These are phyloP conservation scores for Cladopsammia gracilis DNA, from an alignment of 64 coral and sea anemone species.

Conservation along the genomic window DNA sequence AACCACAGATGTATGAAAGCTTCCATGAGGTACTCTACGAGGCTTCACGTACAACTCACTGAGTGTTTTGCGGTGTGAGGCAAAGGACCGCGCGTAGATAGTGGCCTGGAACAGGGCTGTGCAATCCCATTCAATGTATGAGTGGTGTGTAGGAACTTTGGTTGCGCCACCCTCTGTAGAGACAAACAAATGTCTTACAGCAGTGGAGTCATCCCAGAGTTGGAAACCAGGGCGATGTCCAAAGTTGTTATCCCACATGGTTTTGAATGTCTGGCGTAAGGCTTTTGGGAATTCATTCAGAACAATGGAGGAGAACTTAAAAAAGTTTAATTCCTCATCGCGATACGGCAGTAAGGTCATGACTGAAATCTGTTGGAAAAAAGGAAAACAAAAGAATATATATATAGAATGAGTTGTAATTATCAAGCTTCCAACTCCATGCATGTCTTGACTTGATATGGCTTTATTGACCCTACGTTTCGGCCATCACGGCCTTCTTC, in stretches of 20 bases:
- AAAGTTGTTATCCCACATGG: conserved; percentile 40
- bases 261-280: not conserved
- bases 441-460: too few species aligned
- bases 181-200: not conserved
- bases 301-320: not conserved
- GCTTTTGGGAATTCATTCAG: not conserved
- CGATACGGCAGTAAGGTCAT: not conserved
- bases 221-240: not conserved
- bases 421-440: too few species aligned
- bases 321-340: conserved; percentile 27
- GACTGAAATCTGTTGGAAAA: too few species aligned
- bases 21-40: not conserved
- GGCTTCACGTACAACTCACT: not conserved
- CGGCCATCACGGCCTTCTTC: too few species aligned
- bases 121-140: conserved; percentile 16
- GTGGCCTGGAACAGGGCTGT: conserved; percentile 5
- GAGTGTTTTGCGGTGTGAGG: not conserved
- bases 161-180: not conserved
- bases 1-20: not conserved
- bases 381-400: too few species aligned
- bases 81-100: not conserved
- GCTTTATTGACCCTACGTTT: too few species aligned
- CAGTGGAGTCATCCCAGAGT: conserved; percentile 9
- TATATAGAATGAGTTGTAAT: too few species aligned
- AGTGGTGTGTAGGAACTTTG: not conserved